These are phyloP conservation scores for Zeus faber DNA, from an alignment of 2,113 vertebrate species.

Conservation along the genomic window DNA sequence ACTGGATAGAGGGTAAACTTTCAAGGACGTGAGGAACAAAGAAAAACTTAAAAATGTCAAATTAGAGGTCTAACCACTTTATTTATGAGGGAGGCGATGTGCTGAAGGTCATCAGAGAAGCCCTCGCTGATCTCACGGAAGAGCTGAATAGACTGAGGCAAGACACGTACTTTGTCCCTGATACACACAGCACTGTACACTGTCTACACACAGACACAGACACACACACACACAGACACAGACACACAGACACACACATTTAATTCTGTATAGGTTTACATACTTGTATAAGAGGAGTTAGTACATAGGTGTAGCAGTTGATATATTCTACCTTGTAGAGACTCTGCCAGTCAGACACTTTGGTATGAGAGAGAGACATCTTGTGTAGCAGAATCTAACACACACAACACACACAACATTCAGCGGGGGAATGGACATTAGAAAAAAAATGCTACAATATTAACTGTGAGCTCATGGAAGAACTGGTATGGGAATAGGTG, in stretches of 20 bases:
- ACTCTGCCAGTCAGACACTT: conserved; percentile 89
- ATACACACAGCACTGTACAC: conserved; percentile 87
- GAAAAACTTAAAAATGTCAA: no score
- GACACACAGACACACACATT: not conserved
- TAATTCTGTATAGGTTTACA: not conserved
- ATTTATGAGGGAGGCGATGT: conserved; percentile 84
- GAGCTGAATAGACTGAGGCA: conserved; percentile 84
- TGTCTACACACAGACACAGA: conserved; percentile 64
- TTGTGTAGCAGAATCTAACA: conserved; percentile 83
- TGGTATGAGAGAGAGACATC: conserved; percentile 89
- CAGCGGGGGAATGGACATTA: no score
- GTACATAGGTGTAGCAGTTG: not conserved
- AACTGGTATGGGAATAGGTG: not conserved
- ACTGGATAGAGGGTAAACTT: no score
- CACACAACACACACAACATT: conserved; percentile 22
- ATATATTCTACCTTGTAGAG: conserved; percentile 88
- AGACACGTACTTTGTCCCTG: conserved; percentile 82
- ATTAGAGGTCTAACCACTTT: conserved; percentile 80
- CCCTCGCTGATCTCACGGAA: conserved; percentile 84
- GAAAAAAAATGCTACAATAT: not conserved
- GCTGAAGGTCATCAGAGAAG: conserved; percentile 86
- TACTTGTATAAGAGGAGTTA: not conserved
- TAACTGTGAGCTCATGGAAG: not conserved
- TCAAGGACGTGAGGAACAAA: not conserved
- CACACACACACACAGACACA: conserved; percentile 5